Conservation (phyloP, 2,888 invertebrate species). For the Strigamia maritima region DNA sequence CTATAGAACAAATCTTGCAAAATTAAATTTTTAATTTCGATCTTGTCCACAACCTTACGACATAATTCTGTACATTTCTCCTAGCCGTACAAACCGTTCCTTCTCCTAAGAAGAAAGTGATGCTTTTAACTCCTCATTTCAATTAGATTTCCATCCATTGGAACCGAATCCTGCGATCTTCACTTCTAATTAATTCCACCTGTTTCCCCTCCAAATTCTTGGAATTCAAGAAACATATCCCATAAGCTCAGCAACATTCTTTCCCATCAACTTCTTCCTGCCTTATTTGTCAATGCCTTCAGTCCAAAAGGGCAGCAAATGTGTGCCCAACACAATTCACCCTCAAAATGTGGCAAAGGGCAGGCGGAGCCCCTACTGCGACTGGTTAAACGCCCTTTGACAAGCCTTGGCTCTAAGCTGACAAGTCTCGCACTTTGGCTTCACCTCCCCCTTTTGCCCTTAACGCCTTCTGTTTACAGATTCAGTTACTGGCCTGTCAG, state of each 20-base stretch:
- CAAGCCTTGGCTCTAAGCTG: slow-evolving; percentile 23
- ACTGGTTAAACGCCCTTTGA: slow-evolving; percentile 27
- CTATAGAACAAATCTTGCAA: too few species aligned
- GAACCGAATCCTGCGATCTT: background rate
- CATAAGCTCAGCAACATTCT: slow-evolving; percentile 17
- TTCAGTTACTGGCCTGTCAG: slow-evolving; percentile 26
- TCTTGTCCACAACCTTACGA: too few species aligned
- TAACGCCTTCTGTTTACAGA: slow-evolving; percentile 27
- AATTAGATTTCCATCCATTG: background rate
- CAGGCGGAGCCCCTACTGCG: slow-evolving; percentile 22
- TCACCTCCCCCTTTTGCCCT: slow-evolving; percentile 9
- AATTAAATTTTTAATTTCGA: too few species aligned
- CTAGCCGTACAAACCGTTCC: too few species aligned
- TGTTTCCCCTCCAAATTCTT: background rate
- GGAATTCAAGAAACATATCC: background rate
- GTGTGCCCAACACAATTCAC: slow-evolving; percentile 26
- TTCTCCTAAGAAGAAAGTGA: too few species aligned
- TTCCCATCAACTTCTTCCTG: slow-evolving; percentile 13
- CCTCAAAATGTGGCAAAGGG: slow-evolving; percentile 26
- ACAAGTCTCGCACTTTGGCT: slow-evolving; percentile 17
- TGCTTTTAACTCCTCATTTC: slow-evolving; percentile 1
- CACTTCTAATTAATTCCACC: background rate
- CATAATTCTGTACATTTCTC: too few species aligned
- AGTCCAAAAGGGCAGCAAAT: slow-evolving; percentile 24
- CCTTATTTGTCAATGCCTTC: slow-evolving; percentile 12